Percentiles rank a stretch among this genome's conserved stretches.
Conservation (phyloP, 1,140 invertebrate genomes). For the Drosophila lacertosa region DNA sequence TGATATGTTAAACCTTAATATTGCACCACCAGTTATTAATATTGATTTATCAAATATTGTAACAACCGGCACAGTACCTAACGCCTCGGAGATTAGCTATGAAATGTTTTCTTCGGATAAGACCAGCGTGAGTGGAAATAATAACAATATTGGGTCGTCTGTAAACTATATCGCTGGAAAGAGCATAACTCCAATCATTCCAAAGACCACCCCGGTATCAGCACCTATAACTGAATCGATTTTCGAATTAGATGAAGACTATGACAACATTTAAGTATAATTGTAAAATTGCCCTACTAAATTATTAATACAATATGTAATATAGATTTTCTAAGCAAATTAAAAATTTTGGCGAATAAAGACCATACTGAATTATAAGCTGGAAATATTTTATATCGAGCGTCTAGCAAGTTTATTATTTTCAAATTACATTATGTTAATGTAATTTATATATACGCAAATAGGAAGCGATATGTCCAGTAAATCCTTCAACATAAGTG, state of each 20-base stretch:
- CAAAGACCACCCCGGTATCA: constrained; percentile 63
- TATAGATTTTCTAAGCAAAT: constrained; percentile 49
- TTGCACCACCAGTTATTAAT: constrained; percentile 74
- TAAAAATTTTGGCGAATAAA: constrained; percentile 67
- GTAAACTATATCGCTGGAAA: constrained; percentile 60
- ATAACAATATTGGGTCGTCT: constrained; percentile 42
- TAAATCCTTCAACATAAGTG: too few relatives aligned
- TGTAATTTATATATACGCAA: too few relatives aligned
- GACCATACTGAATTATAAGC: constrained; percentile 58
- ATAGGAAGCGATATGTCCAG: too few relatives aligned
- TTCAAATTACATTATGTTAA: too few relatives aligned
- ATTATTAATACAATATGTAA: constrained; percentile 69
- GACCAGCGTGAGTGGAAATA: constrained; percentile 31
- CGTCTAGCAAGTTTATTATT: too few relatives aligned
- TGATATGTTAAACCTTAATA: constrained; percentile 61
- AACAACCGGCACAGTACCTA: constrained; percentile 35
- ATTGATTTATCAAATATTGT: constrained; percentile 82
- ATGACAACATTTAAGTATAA: constrained; percentile 83
- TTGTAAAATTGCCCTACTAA: constrained; percentile 68
- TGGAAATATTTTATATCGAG: background rate
- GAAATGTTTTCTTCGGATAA: constrained; percentile 40
- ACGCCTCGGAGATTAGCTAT: constrained; percentile 38
- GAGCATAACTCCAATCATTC: constrained; percentile 70
- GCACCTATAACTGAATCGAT: constrained; percentile 61
- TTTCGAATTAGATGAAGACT: constrained; percentile 84